phyloP scores from a whole-genome alignment of 2,113 vertebrate genomes.

The Ramphastos sulfuratus region DNA sequence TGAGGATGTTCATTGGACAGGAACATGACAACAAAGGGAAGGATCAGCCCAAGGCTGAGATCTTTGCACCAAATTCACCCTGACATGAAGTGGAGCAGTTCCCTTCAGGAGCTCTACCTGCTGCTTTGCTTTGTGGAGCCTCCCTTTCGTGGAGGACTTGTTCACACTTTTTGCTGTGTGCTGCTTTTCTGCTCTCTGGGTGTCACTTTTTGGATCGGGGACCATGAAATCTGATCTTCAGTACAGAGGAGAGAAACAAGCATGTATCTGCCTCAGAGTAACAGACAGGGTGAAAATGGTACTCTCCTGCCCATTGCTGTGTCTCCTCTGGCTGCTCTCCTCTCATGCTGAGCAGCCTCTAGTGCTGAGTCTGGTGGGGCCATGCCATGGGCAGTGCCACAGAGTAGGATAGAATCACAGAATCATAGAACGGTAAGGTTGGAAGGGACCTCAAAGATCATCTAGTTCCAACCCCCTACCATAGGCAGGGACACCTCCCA shows the following conservation, averaged over 20 bases:
- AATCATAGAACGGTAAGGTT: no score
- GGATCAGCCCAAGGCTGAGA: not conserved
- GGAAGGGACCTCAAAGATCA: no score
- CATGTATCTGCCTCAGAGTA: not conserved
- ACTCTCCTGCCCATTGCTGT: accelerated
- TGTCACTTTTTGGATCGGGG: not conserved
- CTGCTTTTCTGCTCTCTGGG: not conserved
- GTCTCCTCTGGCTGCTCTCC: accelerated
- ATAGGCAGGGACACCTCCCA: no score
- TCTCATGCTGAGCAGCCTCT: not conserved
- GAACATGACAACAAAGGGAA: not conserved
- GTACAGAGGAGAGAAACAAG: not conserved
- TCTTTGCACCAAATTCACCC: not conserved
- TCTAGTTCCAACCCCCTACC: no score
- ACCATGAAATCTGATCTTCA: not conserved
- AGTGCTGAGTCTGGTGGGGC: not conserved
- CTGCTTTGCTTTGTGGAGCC: not conserved
- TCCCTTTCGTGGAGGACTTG: not conserved
- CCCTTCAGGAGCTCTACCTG: not conserved
- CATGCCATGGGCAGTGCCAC: accelerated
- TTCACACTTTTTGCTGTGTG: not conserved
- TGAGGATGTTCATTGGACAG: not conserved
- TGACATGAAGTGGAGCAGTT: not conserved
- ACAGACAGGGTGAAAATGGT: not conserved
- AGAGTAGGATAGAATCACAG: not conserved